A percentile compares a stretch with the other conserved stretches of the same genome.
phyloP scores from a whole-genome alignment of 1,140 invertebrate species.

The Philopotamus ludificatus region DNA sequence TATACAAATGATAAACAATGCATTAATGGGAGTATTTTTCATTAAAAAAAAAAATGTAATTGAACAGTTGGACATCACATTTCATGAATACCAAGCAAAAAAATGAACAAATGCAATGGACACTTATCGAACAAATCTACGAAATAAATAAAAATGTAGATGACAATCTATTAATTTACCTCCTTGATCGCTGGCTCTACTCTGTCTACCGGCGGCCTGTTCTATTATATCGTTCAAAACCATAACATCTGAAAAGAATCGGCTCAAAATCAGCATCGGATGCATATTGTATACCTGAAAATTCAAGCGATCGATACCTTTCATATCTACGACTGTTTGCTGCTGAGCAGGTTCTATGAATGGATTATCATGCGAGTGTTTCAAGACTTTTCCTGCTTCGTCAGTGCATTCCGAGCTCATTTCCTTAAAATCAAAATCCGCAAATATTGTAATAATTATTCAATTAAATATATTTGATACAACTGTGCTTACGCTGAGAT shows the following conservation, averaged over 20 bases:
- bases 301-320: conserved; percentile 68
- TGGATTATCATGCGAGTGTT: conserved; percentile 83
- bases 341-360: conserved; percentile 85
- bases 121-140: conserved; percentile 15
- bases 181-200: conserved; percentile 80
- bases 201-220: conserved; percentile 85
- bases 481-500: conserved; percentile 57
- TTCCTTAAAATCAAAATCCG: conserved; percentile 55
- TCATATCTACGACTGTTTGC: conserved; percentile 89
- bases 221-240: conserved; percentile 96
- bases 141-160: background rate
- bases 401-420: conserved; percentile 72
- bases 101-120: conserved; percentile 32
- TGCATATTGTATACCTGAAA: no score
- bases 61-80: conserved; percentile 23
- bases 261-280: no score
- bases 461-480: background rate
- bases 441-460: background rate
- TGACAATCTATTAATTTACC: conserved; percentile 58
- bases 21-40: no score
- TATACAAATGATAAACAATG: no score
- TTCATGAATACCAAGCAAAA: conserved; percentile 33
- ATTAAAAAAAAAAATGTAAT: background rate
- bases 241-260: conserved; percentile 82
- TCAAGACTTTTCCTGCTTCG: conserved; percentile 74